Evolutionary conservation across 2,888 invertebrate species (phyloP), one percentile per base, ranked within the genome.

Genomic region (Eueremaeus valkanovi): DNA sequence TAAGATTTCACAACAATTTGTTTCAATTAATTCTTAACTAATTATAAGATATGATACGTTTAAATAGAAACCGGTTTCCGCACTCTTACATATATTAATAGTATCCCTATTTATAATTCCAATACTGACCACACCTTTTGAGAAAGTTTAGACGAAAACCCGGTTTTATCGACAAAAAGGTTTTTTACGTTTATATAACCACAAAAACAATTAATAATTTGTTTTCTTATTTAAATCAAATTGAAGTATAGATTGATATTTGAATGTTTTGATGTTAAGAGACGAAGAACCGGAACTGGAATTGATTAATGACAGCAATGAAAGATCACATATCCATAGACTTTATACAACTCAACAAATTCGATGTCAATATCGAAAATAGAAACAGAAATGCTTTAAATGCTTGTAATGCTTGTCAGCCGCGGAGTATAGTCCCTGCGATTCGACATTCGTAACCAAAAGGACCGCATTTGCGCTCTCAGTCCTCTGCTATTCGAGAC

Each of bases 21-120:
- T 11, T 11, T 18, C 45, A 45, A 45, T 36, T 36, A 8, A 36
- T 36, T 36, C 5, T 36, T 11, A 36, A 11, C 11, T 49, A 13
- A 49, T 49, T 49, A 49, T 11, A 9, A 49, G 18, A 49, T 49
- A 9, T 5, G 6, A 24, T 9, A 24, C 24, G 9, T 61, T 16
- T 13, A 8, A 31, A 31, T 31, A 61, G 27, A 66, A 66, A 66
- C 66, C n/a, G 66, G 66, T 66, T 66, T 66, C 21, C 36, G 33
- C 36, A 18, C 9, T 31, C 1, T 36, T 55, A 16, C 8, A 55
- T 61, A 6, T 27, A 27, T 24, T 55, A 49, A 49, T n/a, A 49
- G 49, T 49, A n/a, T 55, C 3, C 8, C 21, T 21, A 55, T 55
- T 3, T 55, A 8, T 61, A 18, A 36, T 18, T 9, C 6, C 18